Base-by-base conservation (phyloP, 2,113 vertebrate genomes). In the Calyptommatus sinebrachiatus region DNA sequence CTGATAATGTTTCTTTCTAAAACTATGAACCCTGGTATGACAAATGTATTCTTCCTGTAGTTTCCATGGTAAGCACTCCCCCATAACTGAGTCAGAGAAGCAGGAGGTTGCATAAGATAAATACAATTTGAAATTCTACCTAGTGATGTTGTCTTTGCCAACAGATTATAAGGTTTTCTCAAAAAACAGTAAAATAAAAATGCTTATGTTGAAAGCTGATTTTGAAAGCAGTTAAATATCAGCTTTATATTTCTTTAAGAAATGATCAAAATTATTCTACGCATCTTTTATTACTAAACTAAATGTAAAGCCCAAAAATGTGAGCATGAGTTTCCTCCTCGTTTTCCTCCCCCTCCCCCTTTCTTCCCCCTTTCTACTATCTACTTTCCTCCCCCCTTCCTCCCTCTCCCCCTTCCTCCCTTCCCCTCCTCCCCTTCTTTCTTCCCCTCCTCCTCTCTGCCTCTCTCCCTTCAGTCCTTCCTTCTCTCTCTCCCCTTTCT, bases 31-130 rank as follows among this genome's bases (percentile, higher is more conserved):
- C 73, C 29, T 79, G 68, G 89, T 81, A 83, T 87, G 53, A 76
- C 46, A 75, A 75, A 77, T 78, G 53, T 69, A 81, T 81, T 79
- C 84, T 81, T 81, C 76, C 71, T 20, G 29, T 81, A 72, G 87
- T 85, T 88, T 89, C 90, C 90, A 83, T 86, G 90, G 91, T 63
- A 68, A 86, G 68, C 71, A 83, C 85, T 91, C 84, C 88, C 77
- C 77, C 87, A 7, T 50, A 71, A 14, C 3, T 66, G 67, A 88
- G 12, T 85, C 82, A 84, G 77, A 82, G 81, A 81, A 11, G 5
- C 1, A 82, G 76, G 45, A 4, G 71, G 35, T 84, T 84, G 85
- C 79, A 74, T 71, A 87, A 88, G 89, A 20, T 16, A 9, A 24
- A 75, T 26, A 26, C 48, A 80, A 76, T 0, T 7, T 22, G 0